Evolutionary conservation across 2,888 invertebrate species (phyloP), one percentile per base, ranked within the genome.

Genomic region (Eucera pruinosa): DNA sequence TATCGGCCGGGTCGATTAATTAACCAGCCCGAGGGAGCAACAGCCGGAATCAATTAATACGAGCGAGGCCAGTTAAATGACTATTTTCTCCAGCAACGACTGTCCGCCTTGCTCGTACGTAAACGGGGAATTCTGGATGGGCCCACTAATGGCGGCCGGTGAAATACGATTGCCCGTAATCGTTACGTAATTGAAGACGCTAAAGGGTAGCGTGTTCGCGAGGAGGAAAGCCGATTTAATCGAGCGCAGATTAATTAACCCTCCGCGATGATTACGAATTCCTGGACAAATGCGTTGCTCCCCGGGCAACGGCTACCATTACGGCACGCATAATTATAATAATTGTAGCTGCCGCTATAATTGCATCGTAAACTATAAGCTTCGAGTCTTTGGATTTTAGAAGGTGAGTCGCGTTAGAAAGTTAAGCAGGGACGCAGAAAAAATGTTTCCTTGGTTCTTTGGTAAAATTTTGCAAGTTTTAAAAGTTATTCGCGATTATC

Each of bases 131-230:
- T 45, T 18, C 47, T 4, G 57, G 73, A 67, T 67, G 62, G 39
- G 33, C 20, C 43, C 41, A 27, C 65, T 66, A 76, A 72, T 72
- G 50, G 47, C 54, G 54, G 9, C 23, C 18, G 20, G 39, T 64
- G 72, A 72, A 76, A 61, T 65, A 76, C 66, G 48, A 36, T 9
- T 43, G 48, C 15, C 47, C 65, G 66, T 76, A 72, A 76, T 77
- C 58, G 62, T 67, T 73, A 61, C 57, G 73, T 67, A 77, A 73
- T 77, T 58, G 67, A 77, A 77, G 77, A 74, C 45, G 66, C 50
- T 45, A 2, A 23, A 30, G 39, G 58, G 43, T 39, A 27, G 58
- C 6, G 27, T 25, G 20, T 36, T 45, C 36, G 45, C 27, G 43
- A 52, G 7, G 45, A 30, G 57, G 47, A 65, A 65, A 64, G 52